These are phyloP conservation scores for Ceyx margarethae DNA, from an alignment of 2,113 vertebrate species.

Conservation along the genomic window DNA sequence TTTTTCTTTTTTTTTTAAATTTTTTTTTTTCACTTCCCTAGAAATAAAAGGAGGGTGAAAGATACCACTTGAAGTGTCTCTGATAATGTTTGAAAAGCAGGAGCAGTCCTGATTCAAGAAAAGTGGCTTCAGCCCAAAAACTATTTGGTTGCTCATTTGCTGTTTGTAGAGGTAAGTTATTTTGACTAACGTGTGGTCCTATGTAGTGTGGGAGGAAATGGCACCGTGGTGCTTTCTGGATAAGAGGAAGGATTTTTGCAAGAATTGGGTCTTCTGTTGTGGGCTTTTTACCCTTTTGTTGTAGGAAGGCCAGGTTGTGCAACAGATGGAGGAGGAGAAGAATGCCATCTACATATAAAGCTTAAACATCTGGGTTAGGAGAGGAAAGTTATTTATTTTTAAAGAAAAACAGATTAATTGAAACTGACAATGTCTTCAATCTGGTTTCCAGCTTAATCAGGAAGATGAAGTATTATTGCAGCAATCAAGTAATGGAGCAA, in stretches of 20 bases:
- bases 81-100: not conserved
- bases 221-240: not conserved
- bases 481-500: not conserved
- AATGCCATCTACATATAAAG: not conserved
- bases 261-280: not conserved
- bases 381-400: not conserved
- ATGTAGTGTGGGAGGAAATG: rapidly evolving
- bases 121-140: not conserved
- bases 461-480: not conserved
- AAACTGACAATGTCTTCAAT: not conserved
- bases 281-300: not conserved
- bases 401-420: not conserved
- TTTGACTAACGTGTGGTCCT: not conserved
- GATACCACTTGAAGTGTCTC: not conserved
- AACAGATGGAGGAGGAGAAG: not conserved
- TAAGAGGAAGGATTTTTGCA: not conserved
- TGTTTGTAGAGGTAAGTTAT: not conserved
- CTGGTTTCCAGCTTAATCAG: not conserved
- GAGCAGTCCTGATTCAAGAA: not conserved
- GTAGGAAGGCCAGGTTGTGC: not conserved
- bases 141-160: not conserved
- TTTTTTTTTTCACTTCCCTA: not conserved
- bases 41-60: conserved; percentile 25
- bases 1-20: not conserved
- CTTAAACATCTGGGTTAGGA: not conserved